Evolutionary conservation across 2,113 vertebrate genomes (phyloP), one percentile per base, ranked within the genome.

Genomic region (Paramormyrops kingsleyae): DNA sequence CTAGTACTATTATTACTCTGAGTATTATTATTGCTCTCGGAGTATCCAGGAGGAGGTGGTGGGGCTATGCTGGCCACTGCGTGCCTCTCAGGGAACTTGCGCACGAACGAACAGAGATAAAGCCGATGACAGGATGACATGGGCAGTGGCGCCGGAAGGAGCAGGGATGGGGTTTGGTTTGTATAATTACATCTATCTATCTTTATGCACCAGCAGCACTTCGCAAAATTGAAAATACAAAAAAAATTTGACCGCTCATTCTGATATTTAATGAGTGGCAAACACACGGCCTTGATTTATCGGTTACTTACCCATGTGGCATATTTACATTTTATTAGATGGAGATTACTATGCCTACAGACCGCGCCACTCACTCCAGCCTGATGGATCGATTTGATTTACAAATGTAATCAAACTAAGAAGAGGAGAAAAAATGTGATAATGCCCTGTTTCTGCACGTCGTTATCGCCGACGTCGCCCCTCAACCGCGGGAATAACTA

Each of bases 361-460:
- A 98, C 93, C 97, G 97, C 97, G 96, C 95, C 96, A 96, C 96
- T 97, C 97, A 96, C 97, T 97, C 96, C 96, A 96, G 97, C 97
- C 97, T 97, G 97, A 98, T 97, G 96, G 97, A 99, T 99, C 97
- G 97, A 99, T 99, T 99, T 99, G 98, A 99, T 99, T 99, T 99
- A 97, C 98, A 98, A 99, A 99, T 99, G 98, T 97, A 99, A 99
- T 99, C 98, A 99, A 97, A 98, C 98, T 98, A 98, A 99, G 98
- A 98, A 98, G 97, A 97, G 96, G 96, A 97, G 97, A 96, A 97
- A 97, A 98, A 97, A 97, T 97, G 97, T 95, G 95, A 97, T 98
- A 98, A 98, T 97, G 96, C 97, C 96, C 97, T 97, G 97, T 97
- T 98, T 97, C 92, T 97, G 97, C 96, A 97, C 97, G 96, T 96